Base-by-base conservation (phyloP, 2,888 invertebrate species). In the Lordiphosa andalusiaca region DNA sequence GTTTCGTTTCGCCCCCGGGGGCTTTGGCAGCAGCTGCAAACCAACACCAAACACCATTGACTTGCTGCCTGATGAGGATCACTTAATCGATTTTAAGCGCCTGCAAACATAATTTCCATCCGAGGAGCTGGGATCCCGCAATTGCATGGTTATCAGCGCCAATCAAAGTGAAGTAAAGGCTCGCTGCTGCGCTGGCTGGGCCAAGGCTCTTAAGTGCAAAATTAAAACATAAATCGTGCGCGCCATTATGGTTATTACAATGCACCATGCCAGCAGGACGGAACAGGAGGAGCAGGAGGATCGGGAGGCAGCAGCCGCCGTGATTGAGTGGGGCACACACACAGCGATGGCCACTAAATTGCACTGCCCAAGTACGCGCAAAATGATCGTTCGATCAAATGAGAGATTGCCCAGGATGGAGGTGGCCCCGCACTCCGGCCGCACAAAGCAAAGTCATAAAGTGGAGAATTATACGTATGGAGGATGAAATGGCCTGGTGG, bases 191-290 rank as follows among this genome's bases (percentile, higher is more conserved):
- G n/a, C n/a, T n/a, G n/a, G 12, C 55, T 55, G 48, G 53, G 39
- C 39, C 39, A 42, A 36, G 71, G 57, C 51, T 47, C 53, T 72
- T 80, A 78, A 86, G 84, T 84, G 85, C 86, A 81, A 88, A 88
- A 88, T 88, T 88, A 87, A 88, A 88, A 88, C 82, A 85, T 78
- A 81, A 85, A 85, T 85, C 82, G 84, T 83, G 83, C 75, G 85
- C 74, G 78, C 84, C 86, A 87, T 87, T 85, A 87, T 85, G 85
- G 85, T 84, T 76, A 87, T 87, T 86, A 84, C 81, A 76, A 64
- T 69, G 84, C 72, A 68, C 61, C 65, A 68, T 40, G 75, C 73
- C 67, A 60, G 50, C 36, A 44, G 38, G 33, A n/a, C 6, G 40
- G 23, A 19, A 23, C 35, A 10, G 21, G 16, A 13, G 39, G 16